Base-by-base conservation (phyloP, 2,888 invertebrate species). In the Agonopterix subpropinquella region DNA sequence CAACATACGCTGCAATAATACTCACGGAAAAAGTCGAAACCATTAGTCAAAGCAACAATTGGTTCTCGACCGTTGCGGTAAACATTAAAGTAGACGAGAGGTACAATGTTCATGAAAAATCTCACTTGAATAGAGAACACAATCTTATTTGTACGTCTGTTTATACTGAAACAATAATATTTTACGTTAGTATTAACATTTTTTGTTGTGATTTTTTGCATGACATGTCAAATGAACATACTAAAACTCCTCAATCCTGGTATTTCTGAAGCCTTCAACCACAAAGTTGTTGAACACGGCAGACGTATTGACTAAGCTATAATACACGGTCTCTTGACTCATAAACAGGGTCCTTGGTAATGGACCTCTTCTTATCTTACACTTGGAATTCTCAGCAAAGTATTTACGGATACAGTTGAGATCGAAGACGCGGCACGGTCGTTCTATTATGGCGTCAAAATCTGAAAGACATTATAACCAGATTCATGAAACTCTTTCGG, bases 201-300 rank as follows among this genome's bases (percentile, higher is more conserved):
- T n/a, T n/a, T 37, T n/a, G n/a, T 4, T n/a, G n/a, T n/a, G n/a
- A n/a, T n/a, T n/a, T n/a, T n/a, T n/a, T n/a, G n/a, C n/a, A n/a
- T n/a, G n/a, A n/a, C n/a, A 5, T n/a, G n/a, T 39, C 39, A n/a
- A n/a, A n/a, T n/a, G n/a, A n/a, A n/a, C 59, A 60, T 52, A 62
- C 62, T 56, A 65, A 48, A 65, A 62, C 35, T 64, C 64, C 11
- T 52, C 55, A 11, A 65, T 55, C 8, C 55, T 48, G 13, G 62
- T 62, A 43, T 62, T 50, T 10, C 36, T 61, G 0, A 62, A 50
- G 0, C 61, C 61, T n/a, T 44, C 49, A 28, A 55, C 51, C 4
- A 51, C 13, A 2, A 52, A 43, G 28, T 61, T 53, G 2, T 37
- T 44, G 1, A 48, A 48, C 8, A 53, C 51, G 2, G 53, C 11